Percentiles rank a stretch among this genome's conserved stretches.
Conservation (phyloP, 2,797 vertebrate genomes). For the Falco columbarius region DNA sequence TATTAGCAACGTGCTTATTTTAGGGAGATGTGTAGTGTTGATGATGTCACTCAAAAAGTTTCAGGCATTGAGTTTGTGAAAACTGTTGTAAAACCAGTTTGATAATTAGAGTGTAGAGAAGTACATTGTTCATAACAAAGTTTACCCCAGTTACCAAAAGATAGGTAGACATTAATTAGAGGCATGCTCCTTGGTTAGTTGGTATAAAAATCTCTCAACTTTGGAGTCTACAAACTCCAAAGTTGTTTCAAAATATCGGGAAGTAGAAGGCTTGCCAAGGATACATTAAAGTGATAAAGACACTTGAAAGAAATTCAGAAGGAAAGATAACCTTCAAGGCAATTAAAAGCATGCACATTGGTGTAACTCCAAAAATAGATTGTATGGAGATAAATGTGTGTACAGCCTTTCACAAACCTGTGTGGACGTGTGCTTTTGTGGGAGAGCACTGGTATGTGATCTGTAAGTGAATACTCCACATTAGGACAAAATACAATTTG, state of each 20-base stretch:
- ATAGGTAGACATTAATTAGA: not conserved
- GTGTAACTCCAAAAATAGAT: constrained; percentile 7
- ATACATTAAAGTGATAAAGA: constrained; percentile 25
- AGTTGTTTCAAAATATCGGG: constrained; percentile 11
- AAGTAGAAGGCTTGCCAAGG: constrained; percentile 35
- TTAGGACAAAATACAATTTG: not conserved
- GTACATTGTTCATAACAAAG: not conserved
- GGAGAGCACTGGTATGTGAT: not conserved
- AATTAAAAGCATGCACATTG: constrained; percentile 2
- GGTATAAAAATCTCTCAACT: not conserved
- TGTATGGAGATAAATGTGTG: not conserved
- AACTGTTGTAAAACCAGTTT: not conserved
- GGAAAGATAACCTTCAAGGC: constrained; percentile 17
- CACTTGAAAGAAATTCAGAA: constrained; percentile 43
- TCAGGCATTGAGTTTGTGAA: not conserved
- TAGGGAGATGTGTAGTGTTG: not conserved
- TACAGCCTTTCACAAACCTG: not conserved
- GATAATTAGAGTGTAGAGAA: not conserved
- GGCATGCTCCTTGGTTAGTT: not conserved
- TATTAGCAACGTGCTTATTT: not conserved
- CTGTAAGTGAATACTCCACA: not conserved
- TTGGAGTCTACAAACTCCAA: not conserved
- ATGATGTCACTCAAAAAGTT: not conserved
- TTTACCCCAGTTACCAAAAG: not conserved
- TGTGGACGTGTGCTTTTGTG: not conserved